A percentile compares a stretch with the other conserved stretches of the same genome.
Evolutionary conservation across 1,140 invertebrate species (phyloP).

Genomic region (Chironomus tepperi): DNA sequence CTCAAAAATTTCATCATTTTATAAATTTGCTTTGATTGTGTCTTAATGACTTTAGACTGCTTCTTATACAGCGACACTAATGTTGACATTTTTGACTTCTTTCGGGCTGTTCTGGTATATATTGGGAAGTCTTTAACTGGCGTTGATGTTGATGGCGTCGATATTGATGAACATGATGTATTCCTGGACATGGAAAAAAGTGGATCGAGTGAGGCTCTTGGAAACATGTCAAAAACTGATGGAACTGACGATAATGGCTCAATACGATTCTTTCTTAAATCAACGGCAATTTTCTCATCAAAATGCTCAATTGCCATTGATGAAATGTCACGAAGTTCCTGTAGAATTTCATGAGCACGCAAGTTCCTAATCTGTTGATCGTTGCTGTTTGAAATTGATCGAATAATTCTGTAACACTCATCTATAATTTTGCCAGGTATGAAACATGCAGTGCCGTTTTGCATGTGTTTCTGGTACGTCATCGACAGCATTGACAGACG

Average conservation of each 20-base stretch:
- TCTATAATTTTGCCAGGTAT: conserved; percentile 90
- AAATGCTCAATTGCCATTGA: conserved; percentile 97
- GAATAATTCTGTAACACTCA: conserved; percentile 70
- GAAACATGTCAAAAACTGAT: background rate
- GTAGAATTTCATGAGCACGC: conserved; percentile 73
- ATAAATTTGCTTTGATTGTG: background rate
- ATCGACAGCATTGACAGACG: conserved; percentile 83
- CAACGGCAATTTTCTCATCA: conserved; percentile 68
- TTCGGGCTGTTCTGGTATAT: background rate
- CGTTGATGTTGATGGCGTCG: background rate
- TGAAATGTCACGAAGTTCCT: conserved; percentile 82
- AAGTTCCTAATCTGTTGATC: conserved; percentile 45
- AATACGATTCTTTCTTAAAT: conserved; percentile 27
- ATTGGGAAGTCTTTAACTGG: background rate
- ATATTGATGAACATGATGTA: background rate
- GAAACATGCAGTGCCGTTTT: conserved; percentile 63
- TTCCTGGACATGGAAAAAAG: background rate
- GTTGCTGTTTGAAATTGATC: conserved; percentile 53
- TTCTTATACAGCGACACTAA: background rate
- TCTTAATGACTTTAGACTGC: conserved; percentile 4
- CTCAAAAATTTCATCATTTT: conserved; percentile 14
- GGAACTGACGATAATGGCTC: background rate
- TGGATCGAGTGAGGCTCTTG: background rate
- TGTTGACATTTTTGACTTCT: background rate
- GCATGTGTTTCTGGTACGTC: conserved; percentile 84